Percentiles rank a stretch among this genome's conserved stretches.
These are phyloP conservation scores for Sepioteuthis lessoniana DNA, from an alignment of 2,888 invertebrate genomes.

Conservation along the genomic window DNA sequence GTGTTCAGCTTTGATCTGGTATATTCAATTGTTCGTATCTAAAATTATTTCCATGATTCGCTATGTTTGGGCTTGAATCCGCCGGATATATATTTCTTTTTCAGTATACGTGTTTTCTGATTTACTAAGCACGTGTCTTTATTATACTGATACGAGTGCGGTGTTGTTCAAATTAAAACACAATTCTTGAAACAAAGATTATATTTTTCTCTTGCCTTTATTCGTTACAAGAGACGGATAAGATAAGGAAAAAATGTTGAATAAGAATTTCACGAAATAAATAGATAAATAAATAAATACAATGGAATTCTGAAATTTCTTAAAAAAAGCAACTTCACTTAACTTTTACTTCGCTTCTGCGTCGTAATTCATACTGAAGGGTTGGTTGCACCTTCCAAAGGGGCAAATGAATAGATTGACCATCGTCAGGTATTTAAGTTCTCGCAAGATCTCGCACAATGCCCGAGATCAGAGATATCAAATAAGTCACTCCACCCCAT, in stretches of 20 bases:
- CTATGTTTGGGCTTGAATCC: background rate
- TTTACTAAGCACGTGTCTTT: background rate
- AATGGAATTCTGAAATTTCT: background rate
- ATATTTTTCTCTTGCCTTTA: background rate
- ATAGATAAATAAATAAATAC: too few relatives aligned
- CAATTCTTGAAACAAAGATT: background rate
- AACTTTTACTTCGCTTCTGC: background rate
- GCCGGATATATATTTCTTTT: too few relatives aligned
- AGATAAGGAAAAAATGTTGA: background rate
- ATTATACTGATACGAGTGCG: background rate
- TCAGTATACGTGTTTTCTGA: background rate
- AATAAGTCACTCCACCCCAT: background rate
- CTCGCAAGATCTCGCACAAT: background rate
- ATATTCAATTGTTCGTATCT: background rate
- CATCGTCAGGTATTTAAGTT: background rate
- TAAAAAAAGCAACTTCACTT: background rate
- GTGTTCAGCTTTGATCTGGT: background rate
- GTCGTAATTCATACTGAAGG: background rate
- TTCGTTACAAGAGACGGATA: background rate
- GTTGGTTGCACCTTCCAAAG: background rate
- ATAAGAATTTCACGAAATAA: background rate
- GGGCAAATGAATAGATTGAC: background rate
- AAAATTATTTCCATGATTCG: background rate
- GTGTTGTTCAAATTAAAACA: background rate
- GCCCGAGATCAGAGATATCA: slow-evolving; percentile 21